phyloP scores from a whole-genome alignment of 2,888 invertebrate genomes.

The Galerucella calmariensis region DNA sequence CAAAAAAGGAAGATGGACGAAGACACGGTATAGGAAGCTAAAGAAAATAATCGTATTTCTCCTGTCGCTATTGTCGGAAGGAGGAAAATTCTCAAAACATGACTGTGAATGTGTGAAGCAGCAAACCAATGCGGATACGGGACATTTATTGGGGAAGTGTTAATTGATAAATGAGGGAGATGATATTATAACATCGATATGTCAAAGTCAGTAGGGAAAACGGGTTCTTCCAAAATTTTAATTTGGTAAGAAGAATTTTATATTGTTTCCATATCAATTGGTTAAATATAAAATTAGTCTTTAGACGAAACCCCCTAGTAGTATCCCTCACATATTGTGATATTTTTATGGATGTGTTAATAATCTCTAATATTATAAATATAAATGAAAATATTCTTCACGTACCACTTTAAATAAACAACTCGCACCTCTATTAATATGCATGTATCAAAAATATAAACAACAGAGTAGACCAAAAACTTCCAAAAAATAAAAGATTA shows the following conservation, averaged over 20 bases:
- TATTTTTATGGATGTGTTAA: slow-evolving; percentile 43
- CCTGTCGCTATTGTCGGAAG: slow-evolving; percentile 9
- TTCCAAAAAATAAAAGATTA: too few relatives aligned
- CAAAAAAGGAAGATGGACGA: slow-evolving; percentile 57
- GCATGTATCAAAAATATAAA: neutral
- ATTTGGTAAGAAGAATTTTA: too few relatives aligned
- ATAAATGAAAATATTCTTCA: slow-evolving; percentile 26
- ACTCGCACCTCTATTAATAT: slow-evolving; percentile 11
- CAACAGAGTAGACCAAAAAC: neutral
- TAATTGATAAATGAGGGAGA: neutral
- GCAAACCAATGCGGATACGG: slow-evolving; percentile 16
- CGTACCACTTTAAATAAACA: slow-evolving; percentile 27
- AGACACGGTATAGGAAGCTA: slow-evolving; percentile 34
- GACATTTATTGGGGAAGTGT: slow-evolving; percentile 1
- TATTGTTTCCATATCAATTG: too few relatives aligned
- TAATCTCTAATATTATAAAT: slow-evolving; percentile 40
- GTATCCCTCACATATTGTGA: slow-evolving; percentile 40
- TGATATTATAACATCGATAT: neutral
- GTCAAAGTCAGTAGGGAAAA: neutral
- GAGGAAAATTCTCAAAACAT: slow-evolving; percentile 33
- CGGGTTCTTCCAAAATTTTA: too few relatives aligned
- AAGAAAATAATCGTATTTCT: neutral
- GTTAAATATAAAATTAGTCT: too few relatives aligned
- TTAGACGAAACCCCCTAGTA: neutral
- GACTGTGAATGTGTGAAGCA: slow-evolving; percentile 46